A percentile compares a stretch with the other conserved stretches of the same genome.
phyloP scores from a whole-genome alignment of 2,113 vertebrate species.

The Chaetodon auriga region DNA sequence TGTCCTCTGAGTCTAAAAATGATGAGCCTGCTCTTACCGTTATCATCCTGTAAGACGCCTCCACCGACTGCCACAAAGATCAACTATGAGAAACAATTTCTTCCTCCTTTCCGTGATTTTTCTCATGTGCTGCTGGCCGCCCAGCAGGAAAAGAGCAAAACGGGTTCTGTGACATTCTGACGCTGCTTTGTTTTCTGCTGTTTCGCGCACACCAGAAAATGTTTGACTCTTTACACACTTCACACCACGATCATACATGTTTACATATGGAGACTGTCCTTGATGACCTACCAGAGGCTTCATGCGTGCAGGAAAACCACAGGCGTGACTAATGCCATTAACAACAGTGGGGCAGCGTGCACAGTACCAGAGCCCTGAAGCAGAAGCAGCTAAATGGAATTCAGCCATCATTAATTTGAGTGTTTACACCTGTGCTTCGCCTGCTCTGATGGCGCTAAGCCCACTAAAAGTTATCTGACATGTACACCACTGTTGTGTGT shows the following conservation, averaged over 20 bases:
- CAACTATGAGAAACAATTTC: not conserved
- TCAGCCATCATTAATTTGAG: not conserved
- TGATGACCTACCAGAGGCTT: no score
- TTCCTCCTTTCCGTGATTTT: not conserved
- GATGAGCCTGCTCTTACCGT: not conserved
- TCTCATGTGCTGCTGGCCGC: not conserved
- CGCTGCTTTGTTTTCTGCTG: not conserved
- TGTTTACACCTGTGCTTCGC: not conserved
- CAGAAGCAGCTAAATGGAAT: not conserved
- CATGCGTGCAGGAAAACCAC: no score
- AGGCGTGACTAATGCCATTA: not conserved
- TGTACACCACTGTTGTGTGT: not conserved
- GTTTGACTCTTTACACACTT: not conserved
- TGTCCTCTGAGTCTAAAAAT: not conserved
- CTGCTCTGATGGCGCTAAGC: not conserved
- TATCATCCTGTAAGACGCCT: not conserved
- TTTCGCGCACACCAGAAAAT: not conserved
- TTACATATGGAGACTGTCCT: no score
- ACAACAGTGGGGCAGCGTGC: not conserved
- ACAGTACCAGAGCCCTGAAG: not conserved
- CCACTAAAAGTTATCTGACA: not conserved
- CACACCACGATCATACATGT: not conserved
- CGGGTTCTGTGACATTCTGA: constrained; percentile 61
- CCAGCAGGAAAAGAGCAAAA: constrained; percentile 12
- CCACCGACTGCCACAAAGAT: rapidly evolving